Percentiles rank a stretch among this genome's conserved stretches.
These are phyloP conservation scores for Aurelia sp. DNA, from an alignment of 30 jellyfish, hydroid and myxozoan genomes.

Conservation along the genomic window DNA sequence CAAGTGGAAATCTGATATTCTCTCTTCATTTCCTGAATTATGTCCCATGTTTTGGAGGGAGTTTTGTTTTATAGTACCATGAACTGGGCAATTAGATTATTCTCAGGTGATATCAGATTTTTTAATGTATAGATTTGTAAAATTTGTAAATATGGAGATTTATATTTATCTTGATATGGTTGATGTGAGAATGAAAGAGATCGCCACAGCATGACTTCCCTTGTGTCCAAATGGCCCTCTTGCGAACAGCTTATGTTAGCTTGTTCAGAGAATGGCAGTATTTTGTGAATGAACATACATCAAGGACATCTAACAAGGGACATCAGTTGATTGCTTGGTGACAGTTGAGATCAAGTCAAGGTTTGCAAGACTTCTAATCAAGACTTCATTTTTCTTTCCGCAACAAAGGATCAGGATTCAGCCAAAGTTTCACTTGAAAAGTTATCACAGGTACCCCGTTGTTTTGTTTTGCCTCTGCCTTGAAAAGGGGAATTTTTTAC, in stretches of 20 bases:
- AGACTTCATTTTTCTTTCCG: slow-evolving; percentile 56
- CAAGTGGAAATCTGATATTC: too few species aligned
- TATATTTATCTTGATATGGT: slow-evolving; percentile 24
- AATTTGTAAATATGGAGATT: slow-evolving; percentile 10
- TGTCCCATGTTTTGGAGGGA: neutral
- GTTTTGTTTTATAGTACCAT: neutral
- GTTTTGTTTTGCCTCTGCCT: slow-evolving; percentile 45
- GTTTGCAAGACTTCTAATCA: slow-evolving; percentile 39
- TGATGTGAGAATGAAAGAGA: slow-evolving; percentile 45
- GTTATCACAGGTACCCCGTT: slow-evolving; percentile 73
- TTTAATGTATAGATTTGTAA: neutral
- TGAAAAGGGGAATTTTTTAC: neutral
- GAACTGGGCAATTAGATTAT: neutral
- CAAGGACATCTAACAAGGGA: slow-evolving; percentile 30
- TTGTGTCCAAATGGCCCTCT: slow-evolving; percentile 66
- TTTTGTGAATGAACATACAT: neutral
- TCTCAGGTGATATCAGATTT: neutral
- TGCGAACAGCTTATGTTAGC: slow-evolving; percentile 42
- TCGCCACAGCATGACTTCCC: slow-evolving; percentile 64
- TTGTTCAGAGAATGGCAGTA: slow-evolving; percentile 14
- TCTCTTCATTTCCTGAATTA: neutral
- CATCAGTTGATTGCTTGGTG: slow-evolving; percentile 25
- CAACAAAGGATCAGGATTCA: slow-evolving; percentile 63
- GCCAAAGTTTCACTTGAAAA: slow-evolving; percentile 68
- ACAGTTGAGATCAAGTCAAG: neutral